Evolutionary conservation across 2,888 invertebrate species (phyloP).

Genomic region (Galeruca laticollis): DNA sequence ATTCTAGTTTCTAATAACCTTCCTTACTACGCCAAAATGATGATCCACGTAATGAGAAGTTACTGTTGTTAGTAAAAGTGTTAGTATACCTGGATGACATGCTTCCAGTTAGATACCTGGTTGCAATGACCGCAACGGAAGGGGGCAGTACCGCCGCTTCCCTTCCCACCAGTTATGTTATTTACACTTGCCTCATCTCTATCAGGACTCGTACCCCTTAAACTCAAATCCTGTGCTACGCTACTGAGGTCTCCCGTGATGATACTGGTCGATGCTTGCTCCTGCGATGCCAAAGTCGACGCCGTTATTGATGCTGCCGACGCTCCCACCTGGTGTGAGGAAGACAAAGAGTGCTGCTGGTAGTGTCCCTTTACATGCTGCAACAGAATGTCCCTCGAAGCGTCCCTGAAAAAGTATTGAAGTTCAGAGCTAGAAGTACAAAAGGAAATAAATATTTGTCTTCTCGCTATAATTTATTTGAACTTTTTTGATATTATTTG

Average conservation of each 20-base stretch:
- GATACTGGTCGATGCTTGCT: slow-evolving; percentile 26
- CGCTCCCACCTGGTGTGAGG: slow-evolving; percentile 2
- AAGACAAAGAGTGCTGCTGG: slow-evolving; percentile 56
- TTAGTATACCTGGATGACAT: slow-evolving; percentile 84
- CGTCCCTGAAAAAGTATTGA: slow-evolving; percentile 67
- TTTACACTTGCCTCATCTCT: slow-evolving; percentile 70
- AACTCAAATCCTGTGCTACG: slow-evolving; percentile 51
- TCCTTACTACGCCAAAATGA: slow-evolving; percentile 19
- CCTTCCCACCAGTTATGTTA: slow-evolving; percentile 59
- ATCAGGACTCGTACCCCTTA: slow-evolving; percentile 61
- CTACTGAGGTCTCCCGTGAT: slow-evolving; percentile 13
- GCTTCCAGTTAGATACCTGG: slow-evolving; percentile 87
- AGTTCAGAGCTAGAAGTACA: background rate
- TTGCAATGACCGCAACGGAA: slow-evolving; percentile 83
- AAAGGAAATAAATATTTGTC: too few relatives aligned
- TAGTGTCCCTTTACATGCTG: slow-evolving; percentile 78
- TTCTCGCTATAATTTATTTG: too few relatives aligned
- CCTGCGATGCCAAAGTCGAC: slow-evolving; percentile 16
- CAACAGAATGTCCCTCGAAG: slow-evolving; percentile 74
- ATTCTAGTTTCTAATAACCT: background rate
- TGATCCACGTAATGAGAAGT: slow-evolving; percentile 33
- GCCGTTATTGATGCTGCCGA: slow-evolving; percentile 14
- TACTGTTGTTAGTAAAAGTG: slow-evolving; percentile 62
- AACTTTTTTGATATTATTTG: too few relatives aligned
- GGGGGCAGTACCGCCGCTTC: slow-evolving; percentile 68